Conservation (phyloP, 2,113 vertebrate species). For the Acinonyx jubatus region DNA sequence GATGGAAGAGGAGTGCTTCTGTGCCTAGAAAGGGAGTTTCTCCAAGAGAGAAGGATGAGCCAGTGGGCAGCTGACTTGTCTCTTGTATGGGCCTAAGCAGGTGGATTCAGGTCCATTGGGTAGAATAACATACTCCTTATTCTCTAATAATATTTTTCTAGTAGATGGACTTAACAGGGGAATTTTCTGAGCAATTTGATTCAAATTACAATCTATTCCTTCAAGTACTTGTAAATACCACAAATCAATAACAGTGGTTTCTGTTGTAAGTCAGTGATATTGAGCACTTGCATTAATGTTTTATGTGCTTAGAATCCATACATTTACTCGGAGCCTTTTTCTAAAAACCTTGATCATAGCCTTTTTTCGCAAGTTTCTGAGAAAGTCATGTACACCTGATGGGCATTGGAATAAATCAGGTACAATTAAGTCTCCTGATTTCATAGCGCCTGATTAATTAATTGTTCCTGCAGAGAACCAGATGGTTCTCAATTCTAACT, state of each 20-base stretch:
- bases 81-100: neutral
- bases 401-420: neutral
- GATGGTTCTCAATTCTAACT: neutral
- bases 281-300: conserved; percentile 25
- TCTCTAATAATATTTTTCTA: neutral
- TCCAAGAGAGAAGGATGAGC: neutral
- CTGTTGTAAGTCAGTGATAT: neutral
- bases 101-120: neutral
- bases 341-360: neutral
- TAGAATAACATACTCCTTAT: neutral
- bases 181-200: conserved; percentile 70
- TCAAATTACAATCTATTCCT: conserved; percentile 61
- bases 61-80: accelerated
- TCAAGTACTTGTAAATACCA: neutral
- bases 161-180: neutral
- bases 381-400: neutral
- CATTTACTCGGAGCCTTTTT: neutral
- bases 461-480: neutral
- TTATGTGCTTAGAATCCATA: conserved; percentile 40
- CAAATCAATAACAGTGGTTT: conserved; percentile 61
- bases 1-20: neutral
- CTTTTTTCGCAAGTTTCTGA: neutral
- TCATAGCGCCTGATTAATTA: neutral
- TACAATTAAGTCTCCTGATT: neutral
- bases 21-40: neutral